Evolutionary conservation across 1,140 invertebrate genomes (phyloP).

Genomic region (Brachionus manjavacas): DNA sequence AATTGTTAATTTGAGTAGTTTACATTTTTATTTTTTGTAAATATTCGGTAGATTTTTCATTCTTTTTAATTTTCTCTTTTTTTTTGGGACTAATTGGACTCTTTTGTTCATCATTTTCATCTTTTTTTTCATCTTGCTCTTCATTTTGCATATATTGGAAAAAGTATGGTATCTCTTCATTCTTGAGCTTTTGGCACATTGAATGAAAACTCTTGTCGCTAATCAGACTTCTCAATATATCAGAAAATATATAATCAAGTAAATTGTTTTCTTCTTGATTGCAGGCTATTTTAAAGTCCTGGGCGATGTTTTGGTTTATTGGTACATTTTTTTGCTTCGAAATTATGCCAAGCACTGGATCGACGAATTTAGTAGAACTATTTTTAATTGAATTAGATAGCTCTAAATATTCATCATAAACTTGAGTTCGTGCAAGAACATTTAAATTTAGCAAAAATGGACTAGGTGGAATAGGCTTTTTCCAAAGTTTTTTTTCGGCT

Average conservation of each 20-base stretch:
- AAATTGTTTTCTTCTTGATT: conserved; percentile 39
- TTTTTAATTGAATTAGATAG: conserved; percentile 48
- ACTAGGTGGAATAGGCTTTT: conserved; percentile 49
- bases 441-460: conserved; percentile 56
- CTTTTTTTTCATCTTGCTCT: neutral
- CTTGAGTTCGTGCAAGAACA: conserved; percentile 55
- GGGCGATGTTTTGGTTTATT: neutral
- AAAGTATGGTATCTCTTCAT: conserved; percentile 54
- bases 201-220: conserved; percentile 53
- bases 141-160: conserved; percentile 7
- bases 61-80: neutral
- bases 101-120: neutral
- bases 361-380: neutral
- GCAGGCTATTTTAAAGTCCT: neutral
- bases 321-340: neutral
- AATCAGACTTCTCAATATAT: conserved; percentile 49
- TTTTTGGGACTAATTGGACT: neutral
- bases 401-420: conserved; percentile 52
- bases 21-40: conserved; percentile 6
- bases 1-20: neutral
- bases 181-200: conserved; percentile 49
- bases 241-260: conserved; percentile 38
- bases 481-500: conserved; percentile 46
- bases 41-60: neutral
- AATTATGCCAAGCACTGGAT: neutral